phyloP scores from a whole-genome alignment of 1,140 invertebrate genomes.

The Brachionus paranguensis region DNA sequence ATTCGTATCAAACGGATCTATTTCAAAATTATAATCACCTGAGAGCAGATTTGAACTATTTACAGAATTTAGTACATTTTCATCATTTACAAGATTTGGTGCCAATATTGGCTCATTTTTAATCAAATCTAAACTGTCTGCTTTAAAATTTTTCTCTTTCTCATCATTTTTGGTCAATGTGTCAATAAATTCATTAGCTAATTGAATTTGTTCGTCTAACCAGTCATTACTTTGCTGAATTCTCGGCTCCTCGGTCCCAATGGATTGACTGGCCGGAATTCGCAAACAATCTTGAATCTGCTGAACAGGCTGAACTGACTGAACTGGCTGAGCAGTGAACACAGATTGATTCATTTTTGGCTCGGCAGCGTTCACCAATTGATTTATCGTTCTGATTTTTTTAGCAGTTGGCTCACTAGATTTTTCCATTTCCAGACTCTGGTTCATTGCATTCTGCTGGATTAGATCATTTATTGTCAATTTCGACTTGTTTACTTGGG shows the following conservation, averaged over 20 bases:
- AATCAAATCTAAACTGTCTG: neutral
- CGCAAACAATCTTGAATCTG: neutral
- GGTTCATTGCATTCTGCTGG: conserved; percentile 9
- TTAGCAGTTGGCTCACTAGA: conserved; percentile 6
- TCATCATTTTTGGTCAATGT: conserved; percentile 12
- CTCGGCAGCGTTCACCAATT: neutral
- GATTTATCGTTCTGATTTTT: conserved; percentile 28
- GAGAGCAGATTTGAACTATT: neutral
- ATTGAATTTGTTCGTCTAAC: conserved; percentile 26
- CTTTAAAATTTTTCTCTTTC: neutral
- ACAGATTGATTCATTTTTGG: neutral
- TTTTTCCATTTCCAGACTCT: conserved; percentile 6
- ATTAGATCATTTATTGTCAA: conserved; percentile 24
- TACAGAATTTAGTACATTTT: neutral
- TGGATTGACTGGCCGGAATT: neutral
- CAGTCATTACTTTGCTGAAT: neutral
- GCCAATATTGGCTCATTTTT: neutral
- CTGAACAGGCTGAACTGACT: neutral
- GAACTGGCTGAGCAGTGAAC: neutral
- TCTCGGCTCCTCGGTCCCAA: neutral
- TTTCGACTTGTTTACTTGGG: conserved; percentile 26
- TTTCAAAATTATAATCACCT: conserved; percentile 26
- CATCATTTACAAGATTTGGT: neutral
- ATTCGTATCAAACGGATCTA: conserved; percentile 32
- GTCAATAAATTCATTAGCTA: conserved; percentile 26